A percentile compares a stretch with the other conserved stretches of the same genome.
phyloP scores from a whole-genome alignment of 2,888 invertebrate genomes.

The Pegoplata infirma region DNA sequence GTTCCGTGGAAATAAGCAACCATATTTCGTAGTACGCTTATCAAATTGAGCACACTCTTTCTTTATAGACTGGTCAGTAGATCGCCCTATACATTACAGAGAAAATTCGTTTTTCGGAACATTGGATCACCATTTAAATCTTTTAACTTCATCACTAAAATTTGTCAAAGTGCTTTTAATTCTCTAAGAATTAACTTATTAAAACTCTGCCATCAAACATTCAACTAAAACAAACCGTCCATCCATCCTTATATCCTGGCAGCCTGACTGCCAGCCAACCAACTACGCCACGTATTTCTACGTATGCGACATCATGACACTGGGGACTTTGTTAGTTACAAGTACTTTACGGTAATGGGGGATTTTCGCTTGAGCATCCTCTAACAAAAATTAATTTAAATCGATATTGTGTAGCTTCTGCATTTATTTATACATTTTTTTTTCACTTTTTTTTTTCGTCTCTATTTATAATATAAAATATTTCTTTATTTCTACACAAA shows the following conservation, averaged over 20 bases:
- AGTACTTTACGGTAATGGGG: constrained; percentile 78
- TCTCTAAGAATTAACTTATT: no score
- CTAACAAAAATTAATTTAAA: constrained; percentile 78
- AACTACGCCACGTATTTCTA: constrained; percentile 41
- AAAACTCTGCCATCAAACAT: constrained; percentile 6
- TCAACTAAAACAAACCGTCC: constrained; percentile 22
- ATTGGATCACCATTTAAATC: no score
- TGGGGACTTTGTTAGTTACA: constrained; percentile 72
- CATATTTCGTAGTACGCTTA: no score
- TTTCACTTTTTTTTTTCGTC: constrained; percentile 44
- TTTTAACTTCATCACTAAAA: no score
- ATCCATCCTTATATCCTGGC: constrained; percentile 37
- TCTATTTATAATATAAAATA: constrained; percentile 53
- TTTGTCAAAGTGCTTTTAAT: no score
- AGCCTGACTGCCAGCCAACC: constrained; percentile 48
- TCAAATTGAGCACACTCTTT: no score
- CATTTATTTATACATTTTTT: constrained; percentile 37
- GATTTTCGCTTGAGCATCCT: constrained; percentile 77
- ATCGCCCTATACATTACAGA: no score
- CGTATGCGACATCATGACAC: constrained; percentile 71
- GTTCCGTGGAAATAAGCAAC: no score
- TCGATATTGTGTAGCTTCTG: constrained; percentile 73
- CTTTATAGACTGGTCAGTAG: no score
- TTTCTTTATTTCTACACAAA: constrained; percentile 22
- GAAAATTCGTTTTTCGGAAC: no score